phyloP scores from a whole-genome alignment of 2,888 invertebrate genomes.

The Caenorhabditis sp. region DNA sequence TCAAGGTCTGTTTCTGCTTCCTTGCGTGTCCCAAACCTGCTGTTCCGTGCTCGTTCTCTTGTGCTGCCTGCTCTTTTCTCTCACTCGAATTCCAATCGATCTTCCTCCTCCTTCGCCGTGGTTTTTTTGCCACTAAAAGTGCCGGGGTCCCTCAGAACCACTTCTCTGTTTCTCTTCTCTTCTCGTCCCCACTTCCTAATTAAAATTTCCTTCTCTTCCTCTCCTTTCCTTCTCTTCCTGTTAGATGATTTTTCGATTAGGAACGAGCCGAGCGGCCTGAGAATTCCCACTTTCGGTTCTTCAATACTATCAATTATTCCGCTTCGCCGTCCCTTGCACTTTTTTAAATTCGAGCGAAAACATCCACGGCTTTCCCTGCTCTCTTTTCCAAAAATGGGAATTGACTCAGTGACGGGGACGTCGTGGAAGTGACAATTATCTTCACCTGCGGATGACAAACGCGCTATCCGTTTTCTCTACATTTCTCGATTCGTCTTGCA shows the following conservation, averaged over 20 bases:
- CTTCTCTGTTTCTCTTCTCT: constrained; percentile 7
- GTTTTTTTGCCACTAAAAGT: constrained; percentile 2
- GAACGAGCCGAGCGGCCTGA: constrained; percentile 1
- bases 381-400: neutral
- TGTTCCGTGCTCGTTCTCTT: constrained; percentile 3
- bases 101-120: neutral
- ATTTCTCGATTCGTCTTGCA: too few relatives aligned
- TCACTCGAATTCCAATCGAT: constrained; percentile 40
- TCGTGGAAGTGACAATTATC: too few relatives aligned
- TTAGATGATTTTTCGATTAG: constrained; percentile 46
- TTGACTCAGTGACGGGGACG: too few relatives aligned
- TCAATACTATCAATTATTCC: constrained; percentile 37
- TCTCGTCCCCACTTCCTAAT: too few relatives aligned
- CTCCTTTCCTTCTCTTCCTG: constrained; percentile 13
- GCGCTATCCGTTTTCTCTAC: too few relatives aligned
- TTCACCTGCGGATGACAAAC: too few relatives aligned
- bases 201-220: constrained; percentile 3
- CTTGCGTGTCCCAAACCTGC: neutral
- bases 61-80: neutral
- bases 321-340: constrained; percentile 4
- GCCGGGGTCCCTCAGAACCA: constrained; percentile 19
- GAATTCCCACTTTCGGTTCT: constrained; percentile 5
- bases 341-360: constrained; percentile 6
- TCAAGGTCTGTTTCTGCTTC: constrained; percentile 84
- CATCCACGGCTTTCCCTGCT: neutral